Conservation (phyloP, 2,113 vertebrate genomes). For the Thalassoma bifasciatum region DNA sequence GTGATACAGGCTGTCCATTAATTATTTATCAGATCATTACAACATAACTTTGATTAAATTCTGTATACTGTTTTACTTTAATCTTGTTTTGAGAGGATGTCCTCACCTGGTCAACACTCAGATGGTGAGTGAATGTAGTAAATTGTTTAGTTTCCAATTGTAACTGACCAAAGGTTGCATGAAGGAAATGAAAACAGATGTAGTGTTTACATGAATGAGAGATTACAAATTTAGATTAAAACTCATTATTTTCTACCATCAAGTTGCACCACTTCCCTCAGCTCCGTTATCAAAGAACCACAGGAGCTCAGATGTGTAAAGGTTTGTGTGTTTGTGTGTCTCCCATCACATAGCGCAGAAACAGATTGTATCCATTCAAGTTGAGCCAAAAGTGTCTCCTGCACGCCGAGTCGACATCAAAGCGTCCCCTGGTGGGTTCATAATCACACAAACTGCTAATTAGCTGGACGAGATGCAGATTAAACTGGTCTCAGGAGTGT, state of each 20-base stretch:
- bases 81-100: no score
- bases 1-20: no score
- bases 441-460: slow-evolving; percentile 50
- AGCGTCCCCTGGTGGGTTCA: slow-evolving; percentile 23
- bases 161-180: no score
- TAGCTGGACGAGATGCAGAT: slow-evolving; percentile 36
- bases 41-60: no score
- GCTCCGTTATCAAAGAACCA: not conserved
- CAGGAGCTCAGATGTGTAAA: not conserved
- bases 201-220: not conserved
- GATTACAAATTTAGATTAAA: not conserved
- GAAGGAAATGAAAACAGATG: no score
- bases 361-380: slow-evolving; percentile 37
- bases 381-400: slow-evolving; percentile 24
- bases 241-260: not conserved
- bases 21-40: no score
- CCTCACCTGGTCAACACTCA: no score
- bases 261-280: not conserved
- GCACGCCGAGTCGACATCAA: slow-evolving; percentile 31
- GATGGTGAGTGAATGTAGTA: no score
- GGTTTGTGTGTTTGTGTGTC: slow-evolving; percentile 8
- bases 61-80: no score
- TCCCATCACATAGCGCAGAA: not conserved
- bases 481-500: slow-evolving; percentile 30
- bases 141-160: no score